These are phyloP conservation scores for Phataginus tetradactyla DNA, from an alignment of 2,797 vertebrate species.

Conservation along the genomic window DNA sequence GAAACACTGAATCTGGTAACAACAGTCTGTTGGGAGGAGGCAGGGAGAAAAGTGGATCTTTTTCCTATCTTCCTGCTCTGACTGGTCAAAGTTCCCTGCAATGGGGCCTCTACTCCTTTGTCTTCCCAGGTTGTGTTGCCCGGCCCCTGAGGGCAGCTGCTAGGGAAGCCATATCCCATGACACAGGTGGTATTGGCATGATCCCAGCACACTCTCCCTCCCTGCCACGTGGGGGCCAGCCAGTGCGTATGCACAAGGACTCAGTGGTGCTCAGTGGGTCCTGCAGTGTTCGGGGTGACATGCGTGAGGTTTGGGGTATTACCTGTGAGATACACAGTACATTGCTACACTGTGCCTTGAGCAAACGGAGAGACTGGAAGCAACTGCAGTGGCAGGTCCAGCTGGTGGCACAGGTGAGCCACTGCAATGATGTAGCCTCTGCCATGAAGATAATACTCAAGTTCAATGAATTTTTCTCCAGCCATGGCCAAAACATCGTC, in stretches of 20 bases:
- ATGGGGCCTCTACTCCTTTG: background rate
- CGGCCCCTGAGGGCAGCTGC: background rate
- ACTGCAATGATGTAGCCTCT: background rate
- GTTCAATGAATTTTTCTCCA: background rate
- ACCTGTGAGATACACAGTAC: too few relatives aligned
- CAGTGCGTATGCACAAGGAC: too few relatives aligned
- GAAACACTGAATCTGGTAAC: background rate
- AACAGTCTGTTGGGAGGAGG: background rate
- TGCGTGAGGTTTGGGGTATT: background rate
- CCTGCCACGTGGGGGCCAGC: background rate
- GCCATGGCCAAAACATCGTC: background rate
- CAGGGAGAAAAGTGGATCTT: background rate
- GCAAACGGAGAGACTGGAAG: background rate
- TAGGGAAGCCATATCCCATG: background rate
- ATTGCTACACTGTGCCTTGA: background rate
- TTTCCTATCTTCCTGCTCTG: background rate
- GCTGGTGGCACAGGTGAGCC: background rate
- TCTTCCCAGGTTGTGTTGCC: background rate
- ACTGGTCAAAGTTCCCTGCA: background rate
- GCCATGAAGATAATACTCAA: background rate
- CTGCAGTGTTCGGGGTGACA: background rate
- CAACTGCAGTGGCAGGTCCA: background rate
- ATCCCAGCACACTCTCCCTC: background rate
- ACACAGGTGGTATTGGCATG: accelerated
- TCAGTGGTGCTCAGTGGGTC: background rate